These are phyloP conservation scores for Ramphastos sulfuratus DNA, from an alignment of 2,113 vertebrate species.

Conservation along the genomic window DNA sequence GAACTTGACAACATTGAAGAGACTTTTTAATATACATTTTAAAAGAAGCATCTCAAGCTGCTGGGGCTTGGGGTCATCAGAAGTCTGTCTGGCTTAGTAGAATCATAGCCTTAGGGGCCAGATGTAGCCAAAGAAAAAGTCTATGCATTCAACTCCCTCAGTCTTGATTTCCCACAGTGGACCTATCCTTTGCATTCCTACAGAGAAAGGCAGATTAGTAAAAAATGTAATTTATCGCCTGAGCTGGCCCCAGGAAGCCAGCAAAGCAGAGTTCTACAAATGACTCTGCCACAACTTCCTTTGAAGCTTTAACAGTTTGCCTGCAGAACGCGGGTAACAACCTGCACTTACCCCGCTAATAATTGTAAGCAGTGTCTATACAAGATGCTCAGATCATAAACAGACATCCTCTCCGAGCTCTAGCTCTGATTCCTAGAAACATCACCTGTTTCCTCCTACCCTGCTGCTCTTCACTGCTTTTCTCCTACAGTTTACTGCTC, in stretches of 20 bases:
- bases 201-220: not conserved
- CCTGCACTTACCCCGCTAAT: not conserved
- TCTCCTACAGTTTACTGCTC: not conserved
- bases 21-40: not conserved
- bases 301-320: not conserved
- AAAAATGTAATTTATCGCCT: not conserved
- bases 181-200: not conserved
- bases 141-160: not conserved
- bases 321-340: not conserved
- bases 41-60: not conserved
- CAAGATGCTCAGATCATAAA: slow-evolving; percentile 19
- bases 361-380: not conserved
- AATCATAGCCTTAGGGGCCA: not conserved
- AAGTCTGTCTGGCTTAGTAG: not conserved
- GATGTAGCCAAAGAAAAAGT: not conserved
- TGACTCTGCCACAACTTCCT: not conserved
- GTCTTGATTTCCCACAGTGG: not conserved
- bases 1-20: slow-evolving; percentile 8
- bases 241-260: not conserved
- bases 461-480: slow-evolving; percentile 3
- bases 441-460: not conserved
- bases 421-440: slow-evolving; percentile 44
- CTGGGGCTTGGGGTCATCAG: not conserved
- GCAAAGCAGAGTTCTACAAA: slow-evolving; percentile 24
- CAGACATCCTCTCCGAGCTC: not conserved